Evolutionary conservation across 2,888 invertebrate species (phyloP).

Genomic region (Gastracanthus pulcherrimus): DNA sequence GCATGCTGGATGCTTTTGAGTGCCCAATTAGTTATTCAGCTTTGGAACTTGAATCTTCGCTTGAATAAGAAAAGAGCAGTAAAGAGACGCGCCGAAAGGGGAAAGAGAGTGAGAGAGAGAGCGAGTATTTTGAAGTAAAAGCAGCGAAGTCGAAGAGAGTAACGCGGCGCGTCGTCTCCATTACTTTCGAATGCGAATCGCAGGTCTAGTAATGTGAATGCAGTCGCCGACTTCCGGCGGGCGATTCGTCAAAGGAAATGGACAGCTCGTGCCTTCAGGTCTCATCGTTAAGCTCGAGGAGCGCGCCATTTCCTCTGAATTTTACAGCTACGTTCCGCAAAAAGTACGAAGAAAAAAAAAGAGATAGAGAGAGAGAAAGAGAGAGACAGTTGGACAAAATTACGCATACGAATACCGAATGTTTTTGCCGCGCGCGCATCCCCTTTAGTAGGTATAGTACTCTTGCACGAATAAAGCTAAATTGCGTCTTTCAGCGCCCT

Average conservation of each 20-base stretch:
- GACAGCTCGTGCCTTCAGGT: conserved; percentile 3
- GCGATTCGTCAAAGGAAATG: conserved; percentile 50
- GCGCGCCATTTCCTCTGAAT: conserved; percentile 34
- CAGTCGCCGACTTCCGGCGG: conserved; percentile 46
- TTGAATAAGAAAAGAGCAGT: conserved; percentile 1
- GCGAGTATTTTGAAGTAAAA: neutral
- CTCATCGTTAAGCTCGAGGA: conserved; percentile 25
- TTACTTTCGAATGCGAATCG: conserved; percentile 47
- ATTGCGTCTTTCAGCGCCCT: neutral
- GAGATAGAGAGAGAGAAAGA: neutral
- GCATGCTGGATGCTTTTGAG: neutral
- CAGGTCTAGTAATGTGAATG: conserved; percentile 41
- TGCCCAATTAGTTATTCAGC: conserved; percentile 26
- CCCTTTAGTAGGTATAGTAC: neutral
- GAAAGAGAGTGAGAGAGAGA: too few relatives aligned
- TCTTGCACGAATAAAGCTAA: neutral
- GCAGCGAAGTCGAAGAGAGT: conserved; percentile 15
- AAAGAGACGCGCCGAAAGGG: neutral
- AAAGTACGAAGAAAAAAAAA: neutral
- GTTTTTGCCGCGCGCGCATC: neutral
- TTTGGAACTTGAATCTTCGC: conserved; percentile 21
- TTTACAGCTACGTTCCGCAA: conserved; percentile 39
- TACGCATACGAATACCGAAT: neutral
- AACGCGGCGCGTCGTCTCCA: neutral
- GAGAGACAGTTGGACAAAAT: neutral